Evolutionary conservation across 2,888 invertebrate species (phyloP).

Genomic region (Ormyrus labotus): DNA sequence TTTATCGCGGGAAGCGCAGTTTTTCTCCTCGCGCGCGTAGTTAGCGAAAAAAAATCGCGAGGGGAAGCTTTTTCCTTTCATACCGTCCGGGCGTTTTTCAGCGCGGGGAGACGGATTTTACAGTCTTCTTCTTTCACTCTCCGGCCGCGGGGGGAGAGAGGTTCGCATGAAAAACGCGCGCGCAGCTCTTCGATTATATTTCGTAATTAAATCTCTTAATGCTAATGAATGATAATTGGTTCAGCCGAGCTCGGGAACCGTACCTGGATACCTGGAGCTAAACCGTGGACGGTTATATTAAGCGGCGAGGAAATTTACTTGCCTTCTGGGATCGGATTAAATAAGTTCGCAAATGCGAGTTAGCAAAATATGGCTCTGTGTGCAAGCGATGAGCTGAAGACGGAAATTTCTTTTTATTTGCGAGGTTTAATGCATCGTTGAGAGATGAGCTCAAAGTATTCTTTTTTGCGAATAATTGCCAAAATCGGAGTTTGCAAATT

Average conservation of each 20-base stretch:
- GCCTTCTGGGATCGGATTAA: slow-evolving; percentile 20
- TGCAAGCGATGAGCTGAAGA: background rate
- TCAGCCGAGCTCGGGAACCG: background rate
- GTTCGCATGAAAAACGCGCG: background rate
- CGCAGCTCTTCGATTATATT: slow-evolving; percentile 17
- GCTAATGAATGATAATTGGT: slow-evolving; percentile 44
- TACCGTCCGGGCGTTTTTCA: background rate
- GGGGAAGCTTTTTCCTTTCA: no score
- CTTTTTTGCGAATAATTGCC: no score
- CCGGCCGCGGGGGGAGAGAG: background rate
- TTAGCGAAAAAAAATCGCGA: no score
- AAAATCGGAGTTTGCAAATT: no score
- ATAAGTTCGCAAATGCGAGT: slow-evolving; percentile 23
- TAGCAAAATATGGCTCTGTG: slow-evolving; percentile 16
- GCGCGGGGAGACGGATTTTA: slow-evolving; percentile 10
- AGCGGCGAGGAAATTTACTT: slow-evolving; percentile 18
- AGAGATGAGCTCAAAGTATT: background rate
- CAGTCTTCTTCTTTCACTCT: background rate
- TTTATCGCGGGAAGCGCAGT: slow-evolving; percentile 4
- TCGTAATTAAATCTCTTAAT: slow-evolving; percentile 40
- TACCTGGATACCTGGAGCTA: background rate
- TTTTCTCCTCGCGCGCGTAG: background rate
- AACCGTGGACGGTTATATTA: slow-evolving; percentile 12
- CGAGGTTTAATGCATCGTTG: background rate
- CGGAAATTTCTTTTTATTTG: background rate